Percentiles rank a stretch among this genome's conserved stretches.
Conservation (phyloP, 2,113 vertebrate species). For the Muntiacus muntjak region DNA sequence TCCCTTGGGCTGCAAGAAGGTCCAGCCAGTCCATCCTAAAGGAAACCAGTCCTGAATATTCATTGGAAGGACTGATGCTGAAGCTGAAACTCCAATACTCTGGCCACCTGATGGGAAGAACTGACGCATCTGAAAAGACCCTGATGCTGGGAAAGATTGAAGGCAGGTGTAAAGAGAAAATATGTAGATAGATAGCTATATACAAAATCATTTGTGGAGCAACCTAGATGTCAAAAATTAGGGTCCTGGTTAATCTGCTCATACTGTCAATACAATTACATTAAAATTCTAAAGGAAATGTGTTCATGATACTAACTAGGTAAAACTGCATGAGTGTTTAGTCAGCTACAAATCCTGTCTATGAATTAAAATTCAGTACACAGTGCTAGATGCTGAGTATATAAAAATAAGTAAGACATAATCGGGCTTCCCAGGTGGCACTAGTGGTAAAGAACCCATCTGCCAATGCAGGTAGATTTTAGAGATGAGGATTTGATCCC, state of each 20-base stretch:
- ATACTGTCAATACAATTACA: not conserved
- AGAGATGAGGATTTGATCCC: not conserved
- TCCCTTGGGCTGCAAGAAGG: not conserved
- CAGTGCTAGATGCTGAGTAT: not conserved
- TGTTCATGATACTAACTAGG: not conserved
- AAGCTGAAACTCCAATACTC: not conserved
- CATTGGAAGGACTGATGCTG: not conserved
- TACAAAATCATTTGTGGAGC: not conserved
- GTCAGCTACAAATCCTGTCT: not conserved
- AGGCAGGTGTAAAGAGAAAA: not conserved
- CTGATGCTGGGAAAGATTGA: not conserved
- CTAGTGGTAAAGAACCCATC: not conserved
- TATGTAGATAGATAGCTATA: not conserved
- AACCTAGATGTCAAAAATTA: not conserved
- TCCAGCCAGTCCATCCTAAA: not conserved
- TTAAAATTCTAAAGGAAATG: not conserved
- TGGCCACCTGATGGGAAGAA: not conserved
- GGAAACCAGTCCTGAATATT: not conserved
- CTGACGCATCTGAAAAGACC: not conserved
- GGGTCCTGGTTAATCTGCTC: not conserved
- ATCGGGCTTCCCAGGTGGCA: not conserved
- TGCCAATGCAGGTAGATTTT: not conserved
- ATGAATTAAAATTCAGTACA: not conserved
- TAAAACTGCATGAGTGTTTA: not conserved
- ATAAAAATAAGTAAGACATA: not conserved